These are phyloP conservation scores for Archivesica marissinica DNA, from an alignment of 1,140 invertebrate species.

Conservation along the genomic window DNA sequence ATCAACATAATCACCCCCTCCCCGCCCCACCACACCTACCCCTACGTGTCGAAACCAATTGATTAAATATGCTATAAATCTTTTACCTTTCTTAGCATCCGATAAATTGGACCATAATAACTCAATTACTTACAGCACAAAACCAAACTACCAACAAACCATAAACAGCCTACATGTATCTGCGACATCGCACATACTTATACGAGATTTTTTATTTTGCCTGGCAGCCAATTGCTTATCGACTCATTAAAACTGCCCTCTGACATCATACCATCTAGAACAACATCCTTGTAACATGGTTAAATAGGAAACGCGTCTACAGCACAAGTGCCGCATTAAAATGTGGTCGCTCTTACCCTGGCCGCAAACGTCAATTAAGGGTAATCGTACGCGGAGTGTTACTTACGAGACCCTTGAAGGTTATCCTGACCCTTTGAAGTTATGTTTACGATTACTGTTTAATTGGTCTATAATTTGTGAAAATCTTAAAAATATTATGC, in stretches of 20 bases:
- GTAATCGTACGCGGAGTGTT: background rate
- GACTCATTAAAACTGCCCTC: conserved; percentile 6
- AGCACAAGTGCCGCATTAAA: conserved; percentile 29
- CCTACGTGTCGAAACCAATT: too few relatives aligned
- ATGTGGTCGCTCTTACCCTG: background rate
- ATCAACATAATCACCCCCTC: too few relatives aligned
- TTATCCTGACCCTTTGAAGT: conserved; percentile 22
- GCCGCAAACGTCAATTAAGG: conserved; percentile 18
- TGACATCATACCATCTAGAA: background rate
- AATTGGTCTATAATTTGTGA: conserved; percentile 40
- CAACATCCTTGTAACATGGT: background rate
- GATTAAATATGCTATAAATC: too few relatives aligned
- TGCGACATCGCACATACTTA: too few relatives aligned
- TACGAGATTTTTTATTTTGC: background rate
- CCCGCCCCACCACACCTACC: too few relatives aligned
- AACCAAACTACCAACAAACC: too few relatives aligned
- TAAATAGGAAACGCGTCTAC: background rate
- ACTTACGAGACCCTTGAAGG: background rate
- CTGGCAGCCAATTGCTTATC: background rate
- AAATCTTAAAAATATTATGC: conserved; percentile 13
- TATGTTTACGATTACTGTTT: conserved; percentile 19
- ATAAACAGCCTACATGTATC: too few relatives aligned
- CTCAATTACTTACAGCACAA: too few relatives aligned
- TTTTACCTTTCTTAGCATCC: too few relatives aligned
- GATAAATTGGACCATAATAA: too few relatives aligned